These are phyloP conservation scores for Agrenia bidenticulata DNA, from an alignment of 2,888 invertebrate species.

Conservation along the genomic window DNA sequence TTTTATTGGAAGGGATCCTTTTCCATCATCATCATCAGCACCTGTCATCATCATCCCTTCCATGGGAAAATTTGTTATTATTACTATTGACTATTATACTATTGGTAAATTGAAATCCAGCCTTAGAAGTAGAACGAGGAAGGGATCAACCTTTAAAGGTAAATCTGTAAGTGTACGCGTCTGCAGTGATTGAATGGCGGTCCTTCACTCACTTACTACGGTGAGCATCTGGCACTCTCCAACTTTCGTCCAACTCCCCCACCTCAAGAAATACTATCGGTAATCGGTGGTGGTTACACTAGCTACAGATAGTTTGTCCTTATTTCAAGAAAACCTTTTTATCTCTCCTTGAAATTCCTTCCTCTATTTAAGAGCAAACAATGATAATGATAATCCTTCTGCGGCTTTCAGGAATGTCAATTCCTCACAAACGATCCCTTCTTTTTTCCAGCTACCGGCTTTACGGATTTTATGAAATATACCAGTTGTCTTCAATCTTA, in stretches of 20 bases:
- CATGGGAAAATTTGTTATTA: neutral
- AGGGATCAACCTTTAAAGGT: too few relatives aligned
- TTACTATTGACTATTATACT: neutral
- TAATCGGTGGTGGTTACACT: too few relatives aligned
- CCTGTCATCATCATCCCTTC: constrained; percentile 9
- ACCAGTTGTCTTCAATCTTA: too few relatives aligned
- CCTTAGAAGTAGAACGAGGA: neutral
- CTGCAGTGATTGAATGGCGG: too few relatives aligned
- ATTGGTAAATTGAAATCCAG: neutral
- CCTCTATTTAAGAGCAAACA: constrained; percentile 9
- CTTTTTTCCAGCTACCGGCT: neutral
- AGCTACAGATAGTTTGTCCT: too few relatives aligned
- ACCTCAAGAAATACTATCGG: too few relatives aligned
- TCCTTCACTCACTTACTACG: too few relatives aligned
- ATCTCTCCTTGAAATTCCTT: constrained; percentile 7
- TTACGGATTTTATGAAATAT: neutral
- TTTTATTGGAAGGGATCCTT: neutral
- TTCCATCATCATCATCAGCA: constrained; percentile 2
- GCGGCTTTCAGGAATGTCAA: constrained; percentile 6
- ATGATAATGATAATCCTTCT: constrained; percentile 10
- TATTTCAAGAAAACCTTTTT: neutral
- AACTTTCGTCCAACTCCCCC: too few relatives aligned
- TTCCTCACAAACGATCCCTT: neutral
- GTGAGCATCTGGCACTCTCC: too few relatives aligned
- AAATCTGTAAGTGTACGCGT: too few relatives aligned